Base-by-base conservation (phyloP, 2,797 vertebrate genomes). In the Limnodromus scolopaceus region DNA sequence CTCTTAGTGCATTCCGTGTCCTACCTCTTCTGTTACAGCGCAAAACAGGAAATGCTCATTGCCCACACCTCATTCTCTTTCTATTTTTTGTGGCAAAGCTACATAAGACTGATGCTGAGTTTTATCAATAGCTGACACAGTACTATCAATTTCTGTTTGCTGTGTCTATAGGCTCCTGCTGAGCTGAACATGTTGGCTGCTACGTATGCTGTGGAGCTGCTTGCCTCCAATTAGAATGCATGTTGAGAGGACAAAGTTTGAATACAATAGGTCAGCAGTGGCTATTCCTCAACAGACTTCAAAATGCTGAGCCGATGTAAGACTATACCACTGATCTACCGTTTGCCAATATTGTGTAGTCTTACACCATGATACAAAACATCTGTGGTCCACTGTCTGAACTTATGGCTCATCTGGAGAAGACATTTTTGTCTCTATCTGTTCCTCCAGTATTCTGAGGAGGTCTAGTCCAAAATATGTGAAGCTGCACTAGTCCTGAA, bases 401-500 rank as follows among this genome's bases (percentile, higher is more conserved):
- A 9, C 3, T 58, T 9, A 5, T 48, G 24, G 1, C 4, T 77
- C 30, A 34, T 57, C 32, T 46, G 6, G 20, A 80, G 16, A n/a
- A 28, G 30, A 4, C 1, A 5, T 69, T 85, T 92, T 77, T 69
- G 11, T 11, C 4, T 20, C 19, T 58, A 0, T 20, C 20, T 71
- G 8, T 23, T 81, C 12, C 45, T 53, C 6, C 17, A 32, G 4
- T 68, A 24, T 34, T 57, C 34, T 71, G 36, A 55, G 30, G 10
- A 58, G 2, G 8, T 43, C 36, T 10, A 14, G 34, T 16, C 17
- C 34, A 66, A 77, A 89, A 51, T 1, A 0, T 0, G 3, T 34
- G 61, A 77, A 70, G 13, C 5, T 77, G 8, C 18, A 14, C 7
- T n/a, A 25, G 20, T n/a, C 10, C 54, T 69, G 16, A 30, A 60